phyloP scores from a whole-genome alignment of 2,888 invertebrate genomes.

The Leptothorax acervorum region DNA sequence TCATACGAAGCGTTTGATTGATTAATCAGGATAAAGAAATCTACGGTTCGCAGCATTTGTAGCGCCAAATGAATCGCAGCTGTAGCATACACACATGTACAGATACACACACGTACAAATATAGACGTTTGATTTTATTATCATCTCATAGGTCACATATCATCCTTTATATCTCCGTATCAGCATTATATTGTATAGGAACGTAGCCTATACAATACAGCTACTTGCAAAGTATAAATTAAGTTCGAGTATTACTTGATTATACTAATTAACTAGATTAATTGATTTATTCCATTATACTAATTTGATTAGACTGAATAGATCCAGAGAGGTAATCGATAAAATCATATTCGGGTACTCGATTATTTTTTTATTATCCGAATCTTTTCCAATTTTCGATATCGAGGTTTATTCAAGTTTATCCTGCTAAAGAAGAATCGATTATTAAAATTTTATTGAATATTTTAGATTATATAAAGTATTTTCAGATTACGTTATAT shows the following conservation, averaged over 20 bases:
- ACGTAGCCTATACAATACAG: not conserved
- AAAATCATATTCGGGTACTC: not conserved
- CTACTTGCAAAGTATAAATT: not conserved
- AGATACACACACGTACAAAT: conserved; percentile 27
- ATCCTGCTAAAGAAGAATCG: not conserved
- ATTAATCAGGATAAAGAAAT: not conserved
- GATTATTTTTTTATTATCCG: not conserved
- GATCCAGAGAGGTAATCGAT: not conserved
- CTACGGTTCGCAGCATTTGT: not conserved
- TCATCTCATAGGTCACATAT: conserved; percentile 45
- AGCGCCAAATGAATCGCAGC: conserved; percentile 16
- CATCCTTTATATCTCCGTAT: conserved; percentile 54
- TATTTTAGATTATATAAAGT: not conserved
- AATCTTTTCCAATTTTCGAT: not conserved
- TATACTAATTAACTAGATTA: not conserved
- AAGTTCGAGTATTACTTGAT: not conserved
- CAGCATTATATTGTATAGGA: conserved; percentile 20
- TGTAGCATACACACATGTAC: conserved; percentile 4
- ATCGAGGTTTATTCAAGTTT: not conserved
- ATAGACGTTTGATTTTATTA: conserved; percentile 61
- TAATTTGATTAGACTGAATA: too few species aligned
- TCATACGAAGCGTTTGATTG: not conserved
- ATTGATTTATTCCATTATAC: too few species aligned
- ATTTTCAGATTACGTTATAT: not conserved
- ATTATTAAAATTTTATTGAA: not conserved